Base-by-base conservation (phyloP, 2,888 invertebrate genomes). In the Xanthorhoe spadicearia region DNA sequence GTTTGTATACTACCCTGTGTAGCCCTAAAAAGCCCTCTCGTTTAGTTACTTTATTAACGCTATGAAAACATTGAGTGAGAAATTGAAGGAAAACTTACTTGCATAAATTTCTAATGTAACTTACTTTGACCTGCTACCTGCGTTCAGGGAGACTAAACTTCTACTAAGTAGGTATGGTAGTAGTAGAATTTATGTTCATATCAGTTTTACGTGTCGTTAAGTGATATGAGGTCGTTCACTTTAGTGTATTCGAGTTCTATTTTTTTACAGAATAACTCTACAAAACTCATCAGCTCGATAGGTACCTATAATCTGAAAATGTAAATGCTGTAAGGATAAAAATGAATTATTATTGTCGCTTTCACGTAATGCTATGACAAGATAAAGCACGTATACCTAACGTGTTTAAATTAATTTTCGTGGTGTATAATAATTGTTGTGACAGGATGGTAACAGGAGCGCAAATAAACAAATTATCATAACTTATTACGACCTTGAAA, bases 391-490 rank as follows among this genome's bases (percentile, higher is more conserved):
- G 32, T 32, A 13, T 23, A 43, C 43, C 43, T 43, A 43, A 43
- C 43, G 49, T 18, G 17, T 18, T 7, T 49, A 18, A 49, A 28
- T 52, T 28, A 52, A 2, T 52, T 28, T 52, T 52, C n/a, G 23
- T 28, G 28, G 28, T 28, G n/a, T 4, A 7, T 52, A 28, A 28
- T 13, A 13, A 43, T n/a, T 43, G 10, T 8, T 4, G 28, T 13
- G 28, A 32, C 32, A 32, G 18, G 18, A 49, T 9, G 18, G 17
- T 49, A 28, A 56, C 50, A 50, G 43, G 17, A 48, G 9, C 17
- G 48, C 28, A 28, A 48, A 19, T 23, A 54, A 55, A 61, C 55
- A 38, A n/a, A 61, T 61, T 50, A 55, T 55, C 51, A 56, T 62
- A 56, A 62, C 50, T 56, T 46, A n/a, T 51, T 28, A 56, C 10